Percentiles rank a stretch among this genome's conserved stretches.
These are phyloP conservation scores for Tychaedon coryphoeus DNA, from an alignment of 2,113 vertebrate genomes.

Conservation along the genomic window DNA sequence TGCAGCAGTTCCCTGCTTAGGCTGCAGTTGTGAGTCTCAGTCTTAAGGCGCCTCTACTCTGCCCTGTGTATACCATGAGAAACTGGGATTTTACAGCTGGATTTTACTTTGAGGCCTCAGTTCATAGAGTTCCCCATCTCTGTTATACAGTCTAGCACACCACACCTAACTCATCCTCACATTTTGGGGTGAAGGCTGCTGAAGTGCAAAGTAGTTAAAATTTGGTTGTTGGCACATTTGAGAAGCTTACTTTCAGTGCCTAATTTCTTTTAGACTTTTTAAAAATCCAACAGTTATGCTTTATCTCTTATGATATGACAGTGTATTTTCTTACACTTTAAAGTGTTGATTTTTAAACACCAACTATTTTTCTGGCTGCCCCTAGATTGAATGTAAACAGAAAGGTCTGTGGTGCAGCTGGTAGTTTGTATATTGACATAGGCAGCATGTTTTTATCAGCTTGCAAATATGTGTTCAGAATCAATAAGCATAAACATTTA, in stretches of 20 bases:
- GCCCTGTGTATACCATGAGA: rapidly evolving
- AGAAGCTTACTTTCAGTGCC: neutral
- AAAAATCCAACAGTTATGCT: neutral
- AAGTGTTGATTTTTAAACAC: neutral
- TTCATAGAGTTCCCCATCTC: neutral
- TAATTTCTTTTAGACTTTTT: neutral
- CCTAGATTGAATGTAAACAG: neutral
- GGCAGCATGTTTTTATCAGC: neutral
- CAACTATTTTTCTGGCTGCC: neutral
- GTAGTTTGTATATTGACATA: neutral
- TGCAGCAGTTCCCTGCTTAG: neutral
- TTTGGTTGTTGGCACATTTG: neutral
- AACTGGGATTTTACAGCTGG: neutral
- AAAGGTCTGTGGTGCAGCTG: neutral
- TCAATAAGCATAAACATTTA: neutral
- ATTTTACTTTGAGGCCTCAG: neutral
- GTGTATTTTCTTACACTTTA: neutral
- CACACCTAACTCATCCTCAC: neutral
- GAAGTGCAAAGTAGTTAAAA: neutral
- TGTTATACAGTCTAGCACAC: neutral
- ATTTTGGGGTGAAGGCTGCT: neutral
- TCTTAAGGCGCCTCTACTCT: neutral
- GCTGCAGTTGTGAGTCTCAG: neutral
- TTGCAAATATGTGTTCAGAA: neutral
- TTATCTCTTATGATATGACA: neutral